Percentiles rank a stretch among this genome's conserved stretches.
phyloP scores from a whole-genome alignment of 2,888 invertebrate genomes.

The Marronus borbonicus region DNA sequence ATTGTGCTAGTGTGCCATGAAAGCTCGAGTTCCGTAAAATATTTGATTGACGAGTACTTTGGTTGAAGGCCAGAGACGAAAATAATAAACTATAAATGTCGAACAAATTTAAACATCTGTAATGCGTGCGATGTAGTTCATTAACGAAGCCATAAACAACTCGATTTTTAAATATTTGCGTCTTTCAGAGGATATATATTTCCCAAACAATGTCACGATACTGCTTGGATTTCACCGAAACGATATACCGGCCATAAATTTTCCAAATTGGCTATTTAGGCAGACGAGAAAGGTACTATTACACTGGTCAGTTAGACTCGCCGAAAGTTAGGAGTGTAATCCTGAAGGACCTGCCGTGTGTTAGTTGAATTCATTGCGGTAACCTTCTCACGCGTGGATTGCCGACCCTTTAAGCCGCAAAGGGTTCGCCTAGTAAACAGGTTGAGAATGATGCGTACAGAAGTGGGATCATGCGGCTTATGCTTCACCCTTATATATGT shows the following conservation, averaged over 20 bases:
- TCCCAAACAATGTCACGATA: no score
- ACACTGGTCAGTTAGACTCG: not conserved
- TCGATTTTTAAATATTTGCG: no score
- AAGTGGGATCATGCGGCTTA: not conserved
- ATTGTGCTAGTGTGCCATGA: not conserved
- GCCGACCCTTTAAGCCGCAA: not conserved
- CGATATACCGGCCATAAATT: no score
- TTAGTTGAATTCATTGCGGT: constrained; percentile 4
- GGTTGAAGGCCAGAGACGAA: constrained; percentile 20
- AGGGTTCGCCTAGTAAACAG: not conserved
- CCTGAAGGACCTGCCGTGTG: not conserved
- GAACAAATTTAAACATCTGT: no score
- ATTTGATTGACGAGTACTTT: constrained; percentile 15
- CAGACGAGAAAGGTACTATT: not conserved
- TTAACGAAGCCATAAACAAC: no score
- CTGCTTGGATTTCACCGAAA: no score
- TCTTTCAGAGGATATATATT: no score
- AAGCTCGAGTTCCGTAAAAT: constrained; percentile 4
- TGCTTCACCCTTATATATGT: no score
- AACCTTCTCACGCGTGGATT: not conserved
- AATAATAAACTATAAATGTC: not conserved
- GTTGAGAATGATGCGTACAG: not conserved
- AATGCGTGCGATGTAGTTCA: no score
- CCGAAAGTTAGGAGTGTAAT: not conserved
- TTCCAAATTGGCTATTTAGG: no score